These are phyloP conservation scores for Poecilia picta DNA, from an alignment of 2,797 vertebrate genomes.

Conservation along the genomic window DNA sequence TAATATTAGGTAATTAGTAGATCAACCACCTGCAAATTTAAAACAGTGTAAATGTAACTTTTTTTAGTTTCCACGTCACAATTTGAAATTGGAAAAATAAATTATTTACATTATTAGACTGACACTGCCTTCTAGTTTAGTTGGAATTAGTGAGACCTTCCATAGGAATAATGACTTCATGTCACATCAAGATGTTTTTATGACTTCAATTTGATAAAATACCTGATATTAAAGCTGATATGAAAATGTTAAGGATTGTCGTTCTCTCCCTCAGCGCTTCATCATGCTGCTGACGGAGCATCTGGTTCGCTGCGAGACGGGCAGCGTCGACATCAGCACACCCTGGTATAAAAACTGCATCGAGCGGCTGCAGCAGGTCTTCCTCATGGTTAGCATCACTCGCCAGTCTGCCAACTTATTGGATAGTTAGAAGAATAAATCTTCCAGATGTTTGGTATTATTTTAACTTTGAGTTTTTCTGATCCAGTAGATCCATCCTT, in stretches of 20 bases:
- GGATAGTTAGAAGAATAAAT: not conserved
- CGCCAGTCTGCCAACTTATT: not conserved
- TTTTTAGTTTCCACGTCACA: too few species aligned
- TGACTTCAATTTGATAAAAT: not conserved
- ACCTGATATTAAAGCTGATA: not conserved
- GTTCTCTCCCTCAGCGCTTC: slow-evolving; percentile 85
- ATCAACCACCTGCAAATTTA: too few species aligned
- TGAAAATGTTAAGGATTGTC: not conserved
- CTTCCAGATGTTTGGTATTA: not conserved
- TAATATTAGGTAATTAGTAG: too few species aligned
- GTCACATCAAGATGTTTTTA: not conserved
- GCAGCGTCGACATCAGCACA: slow-evolving; percentile 90
- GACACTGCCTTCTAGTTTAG: too few species aligned
- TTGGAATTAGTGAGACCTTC: too few species aligned
- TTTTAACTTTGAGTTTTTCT: not conserved
- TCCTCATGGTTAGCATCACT: slow-evolving; percentile 87
- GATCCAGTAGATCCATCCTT: not conserved
- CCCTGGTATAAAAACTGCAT: slow-evolving; percentile 98
- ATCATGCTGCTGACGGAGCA: slow-evolving; percentile 99
- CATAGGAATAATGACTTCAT: not conserved
- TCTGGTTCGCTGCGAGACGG: slow-evolving; percentile 94
- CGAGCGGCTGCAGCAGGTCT: slow-evolving; percentile 95
- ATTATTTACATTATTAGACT: too few species aligned
- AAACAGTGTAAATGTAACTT: too few species aligned
- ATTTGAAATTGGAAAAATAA: too few species aligned